These are phyloP conservation scores for Cylas formicarius DNA, from an alignment of 1,140 invertebrate species.

Conservation along the genomic window DNA sequence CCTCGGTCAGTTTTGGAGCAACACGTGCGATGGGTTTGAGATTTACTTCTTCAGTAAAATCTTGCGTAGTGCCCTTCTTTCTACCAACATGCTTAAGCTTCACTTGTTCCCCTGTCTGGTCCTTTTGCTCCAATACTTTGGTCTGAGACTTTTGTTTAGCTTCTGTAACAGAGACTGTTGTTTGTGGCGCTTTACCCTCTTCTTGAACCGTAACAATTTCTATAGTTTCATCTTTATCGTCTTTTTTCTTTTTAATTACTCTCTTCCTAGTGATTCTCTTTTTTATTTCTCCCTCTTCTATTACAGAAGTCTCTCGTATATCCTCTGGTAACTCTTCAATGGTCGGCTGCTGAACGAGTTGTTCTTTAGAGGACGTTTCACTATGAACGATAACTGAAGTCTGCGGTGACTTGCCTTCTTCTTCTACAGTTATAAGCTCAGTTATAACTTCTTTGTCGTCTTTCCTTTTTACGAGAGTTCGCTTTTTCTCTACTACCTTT, in stretches of 20 bases:
- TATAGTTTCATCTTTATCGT: constrained; percentile 36
- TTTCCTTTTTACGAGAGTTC: constrained; percentile 37
- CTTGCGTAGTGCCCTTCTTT: constrained; percentile 33
- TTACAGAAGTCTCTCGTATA: constrained; percentile 23
- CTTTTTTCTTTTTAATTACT: constrained; percentile 42
- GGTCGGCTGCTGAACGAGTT: background rate
- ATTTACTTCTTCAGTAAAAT: constrained; percentile 30
- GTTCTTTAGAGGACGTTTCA: constrained; percentile 20
- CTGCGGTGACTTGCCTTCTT: constrained; percentile 41
- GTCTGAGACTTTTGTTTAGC: constrained; percentile 19
- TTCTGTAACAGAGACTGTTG: constrained; percentile 37
- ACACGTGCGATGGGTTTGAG: constrained; percentile 12
- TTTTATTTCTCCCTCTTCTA: constrained; percentile 23
- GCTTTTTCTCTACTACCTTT: constrained; percentile 36
- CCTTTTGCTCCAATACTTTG: constrained; percentile 34
- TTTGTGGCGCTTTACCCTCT: constrained; percentile 32
- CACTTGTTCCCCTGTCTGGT: constrained; percentile 22
- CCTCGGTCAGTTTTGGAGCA: constrained; percentile 16
- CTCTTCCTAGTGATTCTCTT: constrained; percentile 30
- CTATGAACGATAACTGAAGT: constrained; percentile 36
- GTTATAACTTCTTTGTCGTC: constrained; percentile 34
- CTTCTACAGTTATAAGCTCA: constrained; percentile 36
- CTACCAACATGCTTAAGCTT: constrained; percentile 31
- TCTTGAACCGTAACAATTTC: constrained; percentile 35
- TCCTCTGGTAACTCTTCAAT: constrained; percentile 32